Evolutionary conservation across 2,888 invertebrate genomes (phyloP), one percentile per base, ranked within the genome.

Genomic region (Conchocele bisecta): DNA sequence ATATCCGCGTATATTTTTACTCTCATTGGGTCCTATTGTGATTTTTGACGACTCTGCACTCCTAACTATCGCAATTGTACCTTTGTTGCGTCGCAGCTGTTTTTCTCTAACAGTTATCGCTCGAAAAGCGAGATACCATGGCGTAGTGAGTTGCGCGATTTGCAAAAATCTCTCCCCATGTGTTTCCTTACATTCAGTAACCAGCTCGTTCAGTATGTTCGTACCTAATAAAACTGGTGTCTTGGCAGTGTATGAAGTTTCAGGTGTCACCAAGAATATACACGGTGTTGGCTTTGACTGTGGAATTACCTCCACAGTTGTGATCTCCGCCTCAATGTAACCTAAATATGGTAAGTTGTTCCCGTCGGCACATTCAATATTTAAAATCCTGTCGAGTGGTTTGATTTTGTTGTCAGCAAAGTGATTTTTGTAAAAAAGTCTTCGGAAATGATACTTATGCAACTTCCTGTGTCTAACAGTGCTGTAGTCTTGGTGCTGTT

Each of bases 281-380:
- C 66, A 44, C 24, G 41, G 2, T 13, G 28, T n/a, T 20, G 31
- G 35, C 26, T 20, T 7, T 3, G 41, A 5, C 5, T 26, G 20
- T 24, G 48, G 53, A 15, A 63, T 13, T 44, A 58, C 65, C 11
- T 31, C 39, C 2, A 35, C n/a, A n/a, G 44, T 17, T 7, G 26
- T 33, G 15, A 70, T 15, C 3, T 70, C 65, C 7, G 39, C 63
- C 42, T 69, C 37, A 11, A 29, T 66, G 35, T 67, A 75, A 3
- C 67, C 75, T 42, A 17, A 1, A n/a, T 75, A 75, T 41, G 71
- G 75, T 37, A 71, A 24, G 1, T 51, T 44, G 37, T 56, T 29
- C n/a, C 67, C 67, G 41, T 59, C 69, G 28, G 69, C 69, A 50
- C 69, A 69, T 46, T 69, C 69, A 41, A 69, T 69, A 13, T 69